These are phyloP conservation scores for Menura novaehollandiae DNA, from an alignment of 2,113 vertebrate species.

Conservation along the genomic window DNA sequence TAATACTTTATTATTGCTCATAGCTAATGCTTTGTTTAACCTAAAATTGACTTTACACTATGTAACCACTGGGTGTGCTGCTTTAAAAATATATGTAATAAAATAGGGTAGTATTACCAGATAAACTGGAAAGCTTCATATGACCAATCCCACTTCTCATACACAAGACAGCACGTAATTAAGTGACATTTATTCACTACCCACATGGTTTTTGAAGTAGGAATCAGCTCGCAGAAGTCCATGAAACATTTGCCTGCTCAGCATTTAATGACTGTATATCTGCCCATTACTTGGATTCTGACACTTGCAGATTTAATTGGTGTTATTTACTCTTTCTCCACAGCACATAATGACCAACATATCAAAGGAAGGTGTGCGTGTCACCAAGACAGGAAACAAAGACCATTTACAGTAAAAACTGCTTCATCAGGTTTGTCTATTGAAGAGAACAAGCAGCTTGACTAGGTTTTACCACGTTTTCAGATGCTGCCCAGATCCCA, in stretches of 20 bases:
- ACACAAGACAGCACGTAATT: not conserved
- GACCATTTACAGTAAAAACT: not conserved
- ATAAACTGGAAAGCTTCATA: slow-evolving; percentile 21
- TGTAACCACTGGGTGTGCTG: not conserved
- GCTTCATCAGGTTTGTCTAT: slow-evolving; percentile 1
- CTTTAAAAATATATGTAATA: not conserved
- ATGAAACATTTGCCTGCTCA: not conserved
- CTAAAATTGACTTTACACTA: not conserved
- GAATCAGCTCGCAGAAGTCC: not conserved
- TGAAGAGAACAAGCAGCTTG: not conserved
- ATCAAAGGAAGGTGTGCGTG: not conserved
- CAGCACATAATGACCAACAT: not conserved
- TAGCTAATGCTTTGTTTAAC: not conserved
- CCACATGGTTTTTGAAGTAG: not conserved
- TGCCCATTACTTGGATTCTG: not conserved
- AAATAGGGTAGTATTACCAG: not conserved
- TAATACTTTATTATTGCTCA: not conserved
- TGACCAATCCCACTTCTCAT: not conserved
- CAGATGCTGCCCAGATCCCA: not conserved
- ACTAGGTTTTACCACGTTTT: not conserved
- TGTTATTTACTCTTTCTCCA: not conserved
- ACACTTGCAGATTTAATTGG: not conserved
- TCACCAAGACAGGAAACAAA: not conserved
- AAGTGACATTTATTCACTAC: slow-evolving; percentile 22
- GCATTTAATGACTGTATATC: not conserved